Percentiles rank a stretch among this genome's conserved stretches.
Evolutionary conservation across 2,797 vertebrate genomes (phyloP).

Genomic region (Aulostomus chinensis): DNA sequence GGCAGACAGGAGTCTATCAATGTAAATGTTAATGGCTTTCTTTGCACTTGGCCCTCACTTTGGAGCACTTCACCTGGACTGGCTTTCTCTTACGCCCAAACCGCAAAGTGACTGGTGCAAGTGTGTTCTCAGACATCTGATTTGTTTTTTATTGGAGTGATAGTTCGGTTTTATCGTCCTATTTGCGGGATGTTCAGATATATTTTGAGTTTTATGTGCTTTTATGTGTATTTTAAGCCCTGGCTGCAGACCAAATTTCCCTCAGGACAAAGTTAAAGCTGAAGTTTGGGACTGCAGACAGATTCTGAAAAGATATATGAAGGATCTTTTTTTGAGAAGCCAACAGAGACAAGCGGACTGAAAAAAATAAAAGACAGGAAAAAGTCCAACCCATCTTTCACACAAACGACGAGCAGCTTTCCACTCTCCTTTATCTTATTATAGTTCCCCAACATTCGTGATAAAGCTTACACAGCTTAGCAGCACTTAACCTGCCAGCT

Average conservation of each 20-base stretch:
- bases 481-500: slow-evolving; percentile 46
- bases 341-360: background rate
- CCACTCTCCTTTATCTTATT: slow-evolving; percentile 30
- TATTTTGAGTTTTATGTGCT: slow-evolving; percentile 22
- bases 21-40: slow-evolving; percentile 8
- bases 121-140: background rate
- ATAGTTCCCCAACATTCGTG: too few species aligned
- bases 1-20: background rate
- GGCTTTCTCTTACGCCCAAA: background rate
- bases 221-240: slow-evolving; percentile 20
- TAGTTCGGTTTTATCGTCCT: background rate
- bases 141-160: slow-evolving; percentile 12
- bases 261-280: slow-evolving; percentile 3
- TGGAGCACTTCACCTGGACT: slow-evolving; percentile 1
- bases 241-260: slow-evolving; percentile 6
- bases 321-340: background rate
- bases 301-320: too few species aligned
- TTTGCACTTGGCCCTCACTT: background rate
- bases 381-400: slow-evolving; percentile 2
- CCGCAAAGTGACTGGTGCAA: background rate
- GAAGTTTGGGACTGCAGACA: slow-evolving; percentile 17
- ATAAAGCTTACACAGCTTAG: slow-evolving; percentile 32
- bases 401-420: slow-evolving; percentile 11
- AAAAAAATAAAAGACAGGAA: background rate
- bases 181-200: background rate